These are phyloP conservation scores for Cerastis rubricosa DNA, from an alignment of 2,888 invertebrate species.

Conservation along the genomic window DNA sequence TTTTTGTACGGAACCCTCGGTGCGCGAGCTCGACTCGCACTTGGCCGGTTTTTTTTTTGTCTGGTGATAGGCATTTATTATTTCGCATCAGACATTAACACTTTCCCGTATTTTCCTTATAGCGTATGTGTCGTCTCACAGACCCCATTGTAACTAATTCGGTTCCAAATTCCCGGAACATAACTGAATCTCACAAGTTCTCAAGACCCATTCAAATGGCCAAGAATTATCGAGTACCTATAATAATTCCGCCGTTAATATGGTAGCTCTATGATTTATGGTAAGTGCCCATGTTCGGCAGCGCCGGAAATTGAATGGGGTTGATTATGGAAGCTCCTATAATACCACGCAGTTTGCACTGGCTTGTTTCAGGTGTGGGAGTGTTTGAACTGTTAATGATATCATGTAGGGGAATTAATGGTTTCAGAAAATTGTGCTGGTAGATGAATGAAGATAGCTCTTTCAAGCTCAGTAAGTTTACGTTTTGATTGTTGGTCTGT, in stretches of 20 bases:
- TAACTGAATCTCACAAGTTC: constrained; percentile 30
- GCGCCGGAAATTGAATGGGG: constrained; percentile 64
- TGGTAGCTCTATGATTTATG: constrained; percentile 63
- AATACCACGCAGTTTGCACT: constrained; percentile 53
- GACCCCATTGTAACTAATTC: background rate
- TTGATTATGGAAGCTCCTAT: constrained; percentile 56
- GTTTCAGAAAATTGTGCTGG: background rate
- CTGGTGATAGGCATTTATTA: background rate
- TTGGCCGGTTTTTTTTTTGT: too few species aligned
- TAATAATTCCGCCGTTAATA: constrained; percentile 63
- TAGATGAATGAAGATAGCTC: background rate
- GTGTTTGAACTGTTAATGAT: constrained; percentile 6
- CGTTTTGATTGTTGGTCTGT: background rate
- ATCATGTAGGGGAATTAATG: background rate
- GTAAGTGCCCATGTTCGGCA: constrained; percentile 63
- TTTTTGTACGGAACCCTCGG: too few species aligned
- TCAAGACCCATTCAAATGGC: constrained; percentile 36
- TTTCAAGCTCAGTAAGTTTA: background rate
- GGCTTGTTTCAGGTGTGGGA: constrained; percentile 5
- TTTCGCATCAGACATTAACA: background rate
- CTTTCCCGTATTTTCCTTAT: too few species aligned
- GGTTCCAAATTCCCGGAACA: constrained; percentile 1
- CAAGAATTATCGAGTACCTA: constrained; percentile 54
- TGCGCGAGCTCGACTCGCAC: too few species aligned
- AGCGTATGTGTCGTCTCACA: background rate